Base-by-base conservation (phyloP, 2,113 vertebrate genomes). In the Tachysurus fulvidraco region DNA sequence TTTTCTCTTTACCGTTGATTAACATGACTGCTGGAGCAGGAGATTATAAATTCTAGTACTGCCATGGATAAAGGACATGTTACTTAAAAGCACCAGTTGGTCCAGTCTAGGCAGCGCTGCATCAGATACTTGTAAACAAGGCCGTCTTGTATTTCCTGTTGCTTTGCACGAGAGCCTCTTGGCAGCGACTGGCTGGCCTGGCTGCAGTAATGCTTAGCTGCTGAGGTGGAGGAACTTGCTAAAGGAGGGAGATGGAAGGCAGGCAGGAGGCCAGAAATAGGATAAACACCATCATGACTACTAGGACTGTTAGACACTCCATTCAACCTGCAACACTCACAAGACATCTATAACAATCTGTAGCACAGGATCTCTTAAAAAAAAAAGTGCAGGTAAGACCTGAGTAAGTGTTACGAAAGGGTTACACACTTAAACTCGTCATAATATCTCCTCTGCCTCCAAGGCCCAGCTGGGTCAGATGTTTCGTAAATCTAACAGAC, bases 281-380 rank as follows among this genome's bases (percentile, higher is more conserved):
- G 91, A 92, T 92, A 89, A 92, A 93, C 91, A 90, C 92, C 93
- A 90, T 91, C 92, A 92, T 93, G 91, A 93, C 93, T 94, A 91
- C 93, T 46, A 46, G 59, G 19, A 14, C 28, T 36, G n/a, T 12
- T 91, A 94, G 90, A 90, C 90, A 89, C 91, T 90, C 90, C 83
- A 46, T 90, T 87, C 85, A 57, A 92, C 93, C 93, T 91, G 12
- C 93, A 93, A 92, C 46, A 81, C 83, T 83, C 71, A 23, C 28
- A 84, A 85, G 77, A 86, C 64, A 81, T 41, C 65, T 57, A 12
- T 73, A 46, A 28, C 25, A 77, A 54, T 54, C 13, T 77, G 74
- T 57, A 19, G n/a, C 52, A 79, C 19, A 28, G 23, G n/a, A 50
- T 52, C 46, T n/a, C 23, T 54, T 14, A 44, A 73, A 83, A 41